Evolutionary conservation across 2,888 invertebrate genomes (phyloP).

Genomic region (Melolontha melolontha): DNA sequence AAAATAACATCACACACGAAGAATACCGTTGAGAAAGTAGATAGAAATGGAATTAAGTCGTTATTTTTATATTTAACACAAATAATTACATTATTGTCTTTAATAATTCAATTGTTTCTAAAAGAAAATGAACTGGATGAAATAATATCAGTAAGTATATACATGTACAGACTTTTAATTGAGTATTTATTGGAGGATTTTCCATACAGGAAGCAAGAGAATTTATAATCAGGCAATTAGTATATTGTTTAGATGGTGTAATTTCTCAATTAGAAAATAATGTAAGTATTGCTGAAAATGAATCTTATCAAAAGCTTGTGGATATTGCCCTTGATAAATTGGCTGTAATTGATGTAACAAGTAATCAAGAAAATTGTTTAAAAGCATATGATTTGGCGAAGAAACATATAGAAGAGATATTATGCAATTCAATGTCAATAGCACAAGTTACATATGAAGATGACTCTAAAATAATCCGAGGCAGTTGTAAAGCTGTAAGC

Average conservation of each 20-base stretch:
- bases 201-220: conserved; percentile 53
- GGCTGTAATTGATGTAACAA: conserved; percentile 53
- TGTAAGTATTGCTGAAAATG: conserved; percentile 45
- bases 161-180: no score
- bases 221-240: conserved; percentile 53
- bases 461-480: conserved; percentile 66
- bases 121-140: conserved; percentile 32
- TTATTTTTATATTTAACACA: conserved; percentile 33
- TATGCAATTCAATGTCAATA: conserved; percentile 63
- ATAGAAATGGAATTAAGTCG: conserved; percentile 16
- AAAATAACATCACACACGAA: conserved; percentile 8
- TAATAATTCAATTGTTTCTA: conserved; percentile 35
- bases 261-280: conserved; percentile 45
- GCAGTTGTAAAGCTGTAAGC: conserved; percentile 69
- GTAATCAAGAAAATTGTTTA: conserved; percentile 40
- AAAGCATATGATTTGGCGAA: conserved; percentile 49
- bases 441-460: conserved; percentile 59
- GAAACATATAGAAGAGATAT: conserved; percentile 58
- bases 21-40: not conserved
- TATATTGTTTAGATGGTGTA: conserved; percentile 52
- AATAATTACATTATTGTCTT: conserved; percentile 34
- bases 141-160: conserved; percentile 19
- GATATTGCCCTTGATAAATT: conserved; percentile 59
- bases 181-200: not conserved
- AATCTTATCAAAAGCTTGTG: conserved; percentile 60